These are phyloP conservation scores for Sebastes hopkinsi DNA, from an alignment of 2,797 vertebrate species.

Conservation along the genomic window DNA sequence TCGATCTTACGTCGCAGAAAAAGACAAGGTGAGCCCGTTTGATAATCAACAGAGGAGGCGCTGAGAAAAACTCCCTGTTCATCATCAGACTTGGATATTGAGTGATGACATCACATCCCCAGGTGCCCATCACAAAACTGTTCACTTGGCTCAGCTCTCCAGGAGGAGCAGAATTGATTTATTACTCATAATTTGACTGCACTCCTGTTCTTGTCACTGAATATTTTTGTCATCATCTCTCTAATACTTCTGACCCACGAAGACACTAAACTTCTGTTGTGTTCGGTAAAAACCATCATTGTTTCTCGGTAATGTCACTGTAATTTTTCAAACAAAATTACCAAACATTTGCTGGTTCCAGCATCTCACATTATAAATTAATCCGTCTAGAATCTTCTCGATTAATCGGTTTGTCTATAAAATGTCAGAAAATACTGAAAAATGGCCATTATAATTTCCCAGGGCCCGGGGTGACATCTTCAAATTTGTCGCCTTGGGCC, in stretches of 20 bases:
- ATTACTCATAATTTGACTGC: slow-evolving; percentile 36
- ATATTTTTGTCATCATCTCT: slow-evolving; percentile 35
- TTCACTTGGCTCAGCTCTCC: slow-evolving; percentile 44
- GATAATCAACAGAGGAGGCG: slow-evolving; percentile 57
- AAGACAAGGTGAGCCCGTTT: slow-evolving; percentile 59
- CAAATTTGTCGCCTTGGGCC: neutral
- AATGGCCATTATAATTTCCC: neutral
- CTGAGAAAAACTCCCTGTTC: slow-evolving; percentile 62
- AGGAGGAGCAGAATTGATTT: slow-evolving; percentile 34
- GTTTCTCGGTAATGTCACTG: neutral
- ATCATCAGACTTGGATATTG: slow-evolving; percentile 60
- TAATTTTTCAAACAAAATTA: too few species aligned
- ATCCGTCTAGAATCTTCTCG: neutral
- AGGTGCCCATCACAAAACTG: slow-evolving; percentile 43
- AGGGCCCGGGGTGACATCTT: neutral
- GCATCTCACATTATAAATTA: neutral
- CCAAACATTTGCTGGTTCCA: neutral
- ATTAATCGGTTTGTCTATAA: neutral
- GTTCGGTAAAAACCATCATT: neutral
- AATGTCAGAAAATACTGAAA: neutral
- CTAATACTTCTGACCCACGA: neutral
- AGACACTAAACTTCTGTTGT: neutral
- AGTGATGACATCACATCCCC: slow-evolving; percentile 61
- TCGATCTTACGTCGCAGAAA: slow-evolving; percentile 50
- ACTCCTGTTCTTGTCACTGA: slow-evolving; percentile 41